Evolutionary conservation across 1,140 invertebrate species (phyloP), one percentile per base, ranked within the genome.

Genomic region (Drosophila mauritiana): DNA sequence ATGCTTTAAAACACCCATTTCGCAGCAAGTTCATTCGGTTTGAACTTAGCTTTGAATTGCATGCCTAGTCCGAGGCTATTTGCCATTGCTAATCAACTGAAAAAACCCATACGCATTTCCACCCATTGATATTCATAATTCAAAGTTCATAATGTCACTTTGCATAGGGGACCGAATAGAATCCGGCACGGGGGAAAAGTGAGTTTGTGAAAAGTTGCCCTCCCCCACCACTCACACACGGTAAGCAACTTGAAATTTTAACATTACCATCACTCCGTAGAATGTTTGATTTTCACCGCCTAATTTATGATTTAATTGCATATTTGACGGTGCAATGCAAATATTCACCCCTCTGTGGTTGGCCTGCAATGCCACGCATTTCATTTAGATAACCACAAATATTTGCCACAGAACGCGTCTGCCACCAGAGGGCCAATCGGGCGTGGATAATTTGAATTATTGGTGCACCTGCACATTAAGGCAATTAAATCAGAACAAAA

Each of bases 351-450:
- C 31, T 22, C 22, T 61, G 54, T 49, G 59, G 52, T 49, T 25
- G 27, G 31, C 1, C 36, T 45, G 52, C 25, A 12, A 77, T 64
- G 76, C 76, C 76, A 62, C 69, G 84, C 84, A 88, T 88, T 88
- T 83, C 84, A 88, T 88, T 88, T 80, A 84, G 84, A 88, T 83
- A 88, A 89, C 84, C 84, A 76, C 84, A 88, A 88, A 88, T 89
- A 88, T 89, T 88, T 89, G 72, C 84, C 84, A 70, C 84, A 80
- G 79, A 72, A 82, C 27, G 48, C 48, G 27, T 51, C 31, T 17
- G 48, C 48, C 27, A 34, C 27, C 48, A 17, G 27, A 70, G 62
- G 63, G 64, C 79, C 65, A 76, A 83, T 83, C 57, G 72, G 73
- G 75, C 61, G 67, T 54, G 52, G 62, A 43, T 65, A 75, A 85